Evolutionary conservation across 2,113 vertebrate genomes (phyloP).

Genomic region (Phaethon lepturus): DNA sequence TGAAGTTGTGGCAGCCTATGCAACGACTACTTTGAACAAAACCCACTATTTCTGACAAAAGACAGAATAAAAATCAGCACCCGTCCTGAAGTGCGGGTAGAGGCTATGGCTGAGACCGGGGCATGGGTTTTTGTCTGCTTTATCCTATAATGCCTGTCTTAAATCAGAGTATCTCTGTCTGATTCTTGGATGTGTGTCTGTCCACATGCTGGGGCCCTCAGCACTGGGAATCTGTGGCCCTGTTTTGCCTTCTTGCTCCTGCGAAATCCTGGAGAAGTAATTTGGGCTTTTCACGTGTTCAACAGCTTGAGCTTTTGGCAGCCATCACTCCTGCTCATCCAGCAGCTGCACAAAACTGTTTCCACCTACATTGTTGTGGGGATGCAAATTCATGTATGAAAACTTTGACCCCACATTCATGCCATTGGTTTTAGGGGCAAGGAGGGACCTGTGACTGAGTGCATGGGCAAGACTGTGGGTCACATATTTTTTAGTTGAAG

Average conservation of each 20-base stretch:
- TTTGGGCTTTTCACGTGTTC: neutral
- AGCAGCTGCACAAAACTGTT: neutral
- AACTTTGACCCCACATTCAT: neutral
- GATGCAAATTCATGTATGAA: neutral
- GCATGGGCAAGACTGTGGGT: neutral
- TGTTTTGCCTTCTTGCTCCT: neutral
- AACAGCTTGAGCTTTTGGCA: neutral
- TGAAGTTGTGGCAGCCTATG: neutral
- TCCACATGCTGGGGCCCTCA: neutral
- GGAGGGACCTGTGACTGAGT: neutral
- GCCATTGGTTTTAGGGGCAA: neutral
- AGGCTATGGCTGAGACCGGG: neutral
- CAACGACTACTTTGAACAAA: neutral
- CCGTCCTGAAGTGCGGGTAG: neutral
- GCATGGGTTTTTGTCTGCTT: neutral
- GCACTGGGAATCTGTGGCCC: too few relatives aligned
- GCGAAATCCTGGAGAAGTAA: neutral
- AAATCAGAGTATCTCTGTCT: neutral
- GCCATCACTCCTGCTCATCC: neutral
- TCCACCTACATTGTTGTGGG: neutral
- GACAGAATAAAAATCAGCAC: neutral
- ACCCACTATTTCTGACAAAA: neutral
- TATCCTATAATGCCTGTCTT: neutral
- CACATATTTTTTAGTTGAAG: neutral
- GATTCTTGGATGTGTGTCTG: neutral